Conservation (phyloP, 2,113 vertebrate genomes). For the Xiphorhynchus elegans region DNA sequence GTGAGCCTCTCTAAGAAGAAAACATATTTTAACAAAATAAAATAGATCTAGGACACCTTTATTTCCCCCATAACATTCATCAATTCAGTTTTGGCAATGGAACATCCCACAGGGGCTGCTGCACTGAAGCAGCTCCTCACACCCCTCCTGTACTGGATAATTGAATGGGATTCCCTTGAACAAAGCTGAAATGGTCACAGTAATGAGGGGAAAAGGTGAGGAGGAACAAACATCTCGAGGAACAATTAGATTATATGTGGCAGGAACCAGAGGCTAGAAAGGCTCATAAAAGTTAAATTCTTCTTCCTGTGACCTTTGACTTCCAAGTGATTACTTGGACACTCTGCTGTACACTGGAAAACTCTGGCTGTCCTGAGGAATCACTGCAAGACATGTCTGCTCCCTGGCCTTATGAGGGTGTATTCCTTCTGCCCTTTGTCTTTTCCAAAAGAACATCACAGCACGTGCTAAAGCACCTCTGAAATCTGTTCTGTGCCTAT, state of each 20-base stretch:
- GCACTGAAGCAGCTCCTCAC: background rate
- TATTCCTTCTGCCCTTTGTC: background rate
- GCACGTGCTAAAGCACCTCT: background rate
- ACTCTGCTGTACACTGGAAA: background rate
- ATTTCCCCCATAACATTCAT: background rate
- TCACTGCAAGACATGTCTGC: background rate
- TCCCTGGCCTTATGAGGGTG: background rate
- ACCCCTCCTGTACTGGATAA: background rate
- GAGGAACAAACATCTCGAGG: background rate
- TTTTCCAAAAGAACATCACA: background rate
- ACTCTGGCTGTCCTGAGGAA: background rate
- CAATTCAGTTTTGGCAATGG: background rate
- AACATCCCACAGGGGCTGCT: background rate
- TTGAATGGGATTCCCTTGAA: background rate
- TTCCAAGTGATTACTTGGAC: background rate
- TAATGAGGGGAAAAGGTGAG: background rate
- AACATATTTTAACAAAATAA: background rate
- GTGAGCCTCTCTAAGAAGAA: slow-evolving; percentile 86
- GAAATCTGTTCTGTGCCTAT: background rate
- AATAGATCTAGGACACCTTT: background rate
- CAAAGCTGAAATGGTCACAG: background rate
- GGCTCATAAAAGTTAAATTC: background rate
- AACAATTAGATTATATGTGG: background rate
- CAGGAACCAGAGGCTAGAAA: background rate
- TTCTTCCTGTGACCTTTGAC: background rate